These are phyloP conservation scores for Orchesella flavescens DNA, from an alignment of 2,888 invertebrate species.

Conservation along the genomic window DNA sequence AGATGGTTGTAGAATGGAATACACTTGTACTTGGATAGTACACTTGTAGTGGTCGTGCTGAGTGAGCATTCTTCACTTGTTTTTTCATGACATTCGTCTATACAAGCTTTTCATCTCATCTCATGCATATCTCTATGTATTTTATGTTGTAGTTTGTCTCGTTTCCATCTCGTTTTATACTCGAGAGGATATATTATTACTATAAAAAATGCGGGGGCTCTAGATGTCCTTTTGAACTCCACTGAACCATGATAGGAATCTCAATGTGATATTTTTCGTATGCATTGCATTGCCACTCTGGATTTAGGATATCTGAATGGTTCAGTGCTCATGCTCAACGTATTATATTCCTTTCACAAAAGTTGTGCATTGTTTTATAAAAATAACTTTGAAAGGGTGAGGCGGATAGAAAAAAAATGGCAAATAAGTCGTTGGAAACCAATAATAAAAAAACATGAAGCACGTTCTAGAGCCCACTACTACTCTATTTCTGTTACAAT, in stretches of 20 bases:
- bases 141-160: neutral
- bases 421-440: neutral
- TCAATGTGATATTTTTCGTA: constrained; percentile 37
- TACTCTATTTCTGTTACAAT: neutral
- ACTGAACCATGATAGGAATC: constrained; percentile 53
- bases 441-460: too few relatives aligned
- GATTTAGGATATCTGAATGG: constrained; percentile 49
- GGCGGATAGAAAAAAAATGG: neutral
- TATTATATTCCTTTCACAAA: constrained; percentile 16
- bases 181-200: constrained; percentile 24
- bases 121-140: neutral
- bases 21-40: constrained; percentile 55
- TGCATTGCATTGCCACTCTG: constrained; percentile 45
- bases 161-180: constrained; percentile 21
- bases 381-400: neutral
- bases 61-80: constrained; percentile 56
- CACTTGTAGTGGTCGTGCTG: constrained; percentile 34
- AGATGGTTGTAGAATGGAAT: constrained; percentile 44
- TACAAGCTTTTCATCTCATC: constrained; percentile 35
- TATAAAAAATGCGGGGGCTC: constrained; percentile 17
- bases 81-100: constrained; percentile 58
- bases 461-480: too few relatives aligned
- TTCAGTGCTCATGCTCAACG: constrained; percentile 13
- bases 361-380: constrained; percentile 15
- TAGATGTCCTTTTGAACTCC: constrained; percentile 55